These are phyloP conservation scores for Chrysotoxum bicinctum DNA, from an alignment of 2,888 invertebrate genomes.

Conservation along the genomic window DNA sequence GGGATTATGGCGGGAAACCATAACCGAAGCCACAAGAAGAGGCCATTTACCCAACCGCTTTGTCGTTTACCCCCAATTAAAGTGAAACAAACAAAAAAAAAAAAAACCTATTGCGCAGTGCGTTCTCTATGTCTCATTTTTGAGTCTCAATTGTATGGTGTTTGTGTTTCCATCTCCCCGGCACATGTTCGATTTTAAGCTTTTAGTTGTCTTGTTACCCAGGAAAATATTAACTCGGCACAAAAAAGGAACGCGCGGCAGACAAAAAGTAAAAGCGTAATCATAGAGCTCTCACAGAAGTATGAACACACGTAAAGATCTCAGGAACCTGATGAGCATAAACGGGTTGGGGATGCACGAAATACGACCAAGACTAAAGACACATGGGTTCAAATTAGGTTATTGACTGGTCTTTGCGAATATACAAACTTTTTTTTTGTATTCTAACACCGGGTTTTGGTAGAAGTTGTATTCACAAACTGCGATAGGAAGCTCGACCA, in stretches of 20 bases:
- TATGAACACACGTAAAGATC: slow-evolving; percentile 26
- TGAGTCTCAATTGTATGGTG: neutral
- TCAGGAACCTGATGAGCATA: neutral
- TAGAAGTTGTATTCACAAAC: slow-evolving; percentile 1
- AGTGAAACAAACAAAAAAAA: slow-evolving; percentile 19
- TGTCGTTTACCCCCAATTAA: slow-evolving; percentile 62
- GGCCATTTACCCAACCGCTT: slow-evolving; percentile 66
- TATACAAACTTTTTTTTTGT: slow-evolving; percentile 2
- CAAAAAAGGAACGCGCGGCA: neutral
- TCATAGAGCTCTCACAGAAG: slow-evolving; percentile 16
- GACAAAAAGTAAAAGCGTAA: slow-evolving; percentile 56
- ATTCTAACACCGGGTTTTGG: slow-evolving; percentile 25
- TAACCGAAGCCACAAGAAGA: slow-evolving; percentile 63
- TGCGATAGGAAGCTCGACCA: slow-evolving; percentile 1
- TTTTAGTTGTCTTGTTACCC: slow-evolving; percentile 29
- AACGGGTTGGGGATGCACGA: slow-evolving; percentile 15
- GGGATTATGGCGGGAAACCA: slow-evolving; percentile 66
- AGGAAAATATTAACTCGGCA: slow-evolving; percentile 16
- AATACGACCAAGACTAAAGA: neutral
- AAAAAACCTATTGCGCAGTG: slow-evolving; percentile 62
- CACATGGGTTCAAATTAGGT: slow-evolving; percentile 66
- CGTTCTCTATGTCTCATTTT: slow-evolving; percentile 31
- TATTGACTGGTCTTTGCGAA: slow-evolving; percentile 58
- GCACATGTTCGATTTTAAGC: slow-evolving; percentile 11
- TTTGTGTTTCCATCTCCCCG: neutral